A percentile compares a stretch with the other conserved stretches of the same genome.
Conservation (phyloP, 2,888 invertebrate species). For the Agriotes lineatus region DNA sequence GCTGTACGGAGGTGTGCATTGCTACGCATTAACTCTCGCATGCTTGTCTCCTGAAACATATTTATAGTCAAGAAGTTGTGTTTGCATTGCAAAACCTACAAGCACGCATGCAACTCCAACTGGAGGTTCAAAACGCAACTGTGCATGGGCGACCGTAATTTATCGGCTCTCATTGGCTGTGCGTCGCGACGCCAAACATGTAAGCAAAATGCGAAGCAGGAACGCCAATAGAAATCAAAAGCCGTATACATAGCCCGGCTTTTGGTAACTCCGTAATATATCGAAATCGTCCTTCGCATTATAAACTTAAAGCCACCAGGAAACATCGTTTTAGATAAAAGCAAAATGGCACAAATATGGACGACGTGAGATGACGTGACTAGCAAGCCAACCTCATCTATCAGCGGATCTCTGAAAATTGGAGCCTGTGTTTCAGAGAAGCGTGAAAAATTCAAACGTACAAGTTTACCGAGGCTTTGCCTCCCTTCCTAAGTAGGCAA, state of each 20-base stretch:
- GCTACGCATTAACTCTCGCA: no score
- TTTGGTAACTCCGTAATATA: background rate
- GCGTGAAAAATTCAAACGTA: slow-evolving; percentile 34
- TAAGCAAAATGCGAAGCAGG: slow-evolving; percentile 12
- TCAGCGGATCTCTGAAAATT: slow-evolving; percentile 39
- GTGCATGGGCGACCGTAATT: slow-evolving; percentile 28
- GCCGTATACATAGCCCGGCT: background rate
- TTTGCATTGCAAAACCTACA: slow-evolving; percentile 4
- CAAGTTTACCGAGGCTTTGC: no score
- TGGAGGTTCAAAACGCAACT: slow-evolving; percentile 19
- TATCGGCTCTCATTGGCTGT: slow-evolving; percentile 12
- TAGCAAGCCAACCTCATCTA: slow-evolving; percentile 41
- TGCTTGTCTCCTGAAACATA: background rate
- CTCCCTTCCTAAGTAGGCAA: no score
- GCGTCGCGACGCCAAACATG: background rate
- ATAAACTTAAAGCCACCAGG: slow-evolving; percentile 39
- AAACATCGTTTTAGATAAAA: slow-evolving; percentile 42
- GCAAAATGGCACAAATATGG: slow-evolving; percentile 42
- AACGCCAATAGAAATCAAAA: slow-evolving; percentile 20
- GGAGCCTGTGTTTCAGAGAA: slow-evolving; percentile 37
- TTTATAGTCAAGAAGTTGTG: background rate
- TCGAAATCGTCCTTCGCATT: slow-evolving; percentile 34
- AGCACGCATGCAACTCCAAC: slow-evolving; percentile 12
- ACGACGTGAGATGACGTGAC: slow-evolving; percentile 42
- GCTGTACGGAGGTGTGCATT: no score